Evolutionary conservation across 2,113 vertebrate genomes (phyloP).

Genomic region (Macroglossus sobrinus): DNA sequence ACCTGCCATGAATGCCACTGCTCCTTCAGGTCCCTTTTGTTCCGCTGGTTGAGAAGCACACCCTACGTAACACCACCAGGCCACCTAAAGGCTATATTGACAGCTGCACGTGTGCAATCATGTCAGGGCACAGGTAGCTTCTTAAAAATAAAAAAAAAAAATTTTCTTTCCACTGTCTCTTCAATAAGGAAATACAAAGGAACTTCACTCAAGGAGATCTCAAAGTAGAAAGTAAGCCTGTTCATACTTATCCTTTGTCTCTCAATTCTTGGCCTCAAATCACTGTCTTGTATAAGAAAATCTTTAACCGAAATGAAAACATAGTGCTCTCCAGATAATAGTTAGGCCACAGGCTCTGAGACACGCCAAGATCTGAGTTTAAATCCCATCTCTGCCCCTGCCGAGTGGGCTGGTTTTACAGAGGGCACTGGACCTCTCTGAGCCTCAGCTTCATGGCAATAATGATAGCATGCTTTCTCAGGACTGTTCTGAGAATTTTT

Average conservation of each 20-base stretch:
- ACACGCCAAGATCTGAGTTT: background rate
- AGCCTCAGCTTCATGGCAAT: background rate
- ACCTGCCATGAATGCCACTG: too few relatives aligned
- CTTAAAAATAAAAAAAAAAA: background rate
- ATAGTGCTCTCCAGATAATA: too few relatives aligned
- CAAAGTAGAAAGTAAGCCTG: background rate
- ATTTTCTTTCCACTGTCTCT: background rate
- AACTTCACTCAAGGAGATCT: background rate
- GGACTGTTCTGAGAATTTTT: background rate
- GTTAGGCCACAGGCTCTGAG: background rate
- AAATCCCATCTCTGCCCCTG: background rate
- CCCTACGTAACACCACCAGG: fast-evolving
- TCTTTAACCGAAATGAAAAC: background rate
- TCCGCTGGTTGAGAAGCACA: background rate
- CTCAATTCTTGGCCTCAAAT: background rate
- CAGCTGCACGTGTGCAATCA: too few relatives aligned
- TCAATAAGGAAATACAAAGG: background rate
- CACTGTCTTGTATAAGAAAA: background rate
- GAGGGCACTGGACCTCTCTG: background rate
- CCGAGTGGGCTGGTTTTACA: background rate
- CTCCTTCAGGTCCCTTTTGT: background rate
- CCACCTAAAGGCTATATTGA: background rate
- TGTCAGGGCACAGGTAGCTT: background rate
- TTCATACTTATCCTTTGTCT: background rate
- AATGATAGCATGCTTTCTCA: background rate